These are phyloP conservation scores for Pelobates fuscus DNA, from an alignment of 2,113 vertebrate genomes.

Conservation along the genomic window DNA sequence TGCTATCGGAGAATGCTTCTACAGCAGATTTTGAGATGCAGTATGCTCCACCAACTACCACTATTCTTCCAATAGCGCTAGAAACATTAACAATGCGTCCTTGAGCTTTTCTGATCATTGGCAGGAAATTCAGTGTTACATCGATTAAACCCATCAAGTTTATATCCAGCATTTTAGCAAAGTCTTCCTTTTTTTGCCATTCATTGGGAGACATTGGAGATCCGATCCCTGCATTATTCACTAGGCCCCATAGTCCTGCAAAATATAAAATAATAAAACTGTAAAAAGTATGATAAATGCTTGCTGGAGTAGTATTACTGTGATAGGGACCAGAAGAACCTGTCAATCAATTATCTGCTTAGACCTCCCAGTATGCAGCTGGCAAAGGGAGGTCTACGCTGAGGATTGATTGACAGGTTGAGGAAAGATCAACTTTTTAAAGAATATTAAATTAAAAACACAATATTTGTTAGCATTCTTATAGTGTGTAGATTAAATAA, in stretches of 20 bases:
- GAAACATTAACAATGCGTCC: slow-evolving; percentile 66
- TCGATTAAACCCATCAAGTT: slow-evolving; percentile 64
- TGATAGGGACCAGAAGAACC: no score
- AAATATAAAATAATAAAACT: neutral
- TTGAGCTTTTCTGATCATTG: slow-evolving; percentile 63
- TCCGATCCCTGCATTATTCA: slow-evolving; percentile 66
- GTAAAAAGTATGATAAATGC: no score
- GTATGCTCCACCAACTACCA: slow-evolving; percentile 59
- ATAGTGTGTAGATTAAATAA: no score
- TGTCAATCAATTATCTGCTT: no score
- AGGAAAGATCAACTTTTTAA: no score
- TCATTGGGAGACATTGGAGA: slow-evolving; percentile 57
- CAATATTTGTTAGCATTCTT: no score
- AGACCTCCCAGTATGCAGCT: no score
- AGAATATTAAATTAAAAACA: no score
- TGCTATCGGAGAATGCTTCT: slow-evolving; percentile 66
- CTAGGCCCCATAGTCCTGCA: slow-evolving; percentile 67
- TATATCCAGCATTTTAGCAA: slow-evolving; percentile 58
- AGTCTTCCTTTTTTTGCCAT: slow-evolving; percentile 65
- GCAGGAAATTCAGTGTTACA: slow-evolving; percentile 62
- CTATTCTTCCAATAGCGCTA: slow-evolving; percentile 62
- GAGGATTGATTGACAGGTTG: no score
- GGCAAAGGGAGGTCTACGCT: no score
- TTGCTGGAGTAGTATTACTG: no score
- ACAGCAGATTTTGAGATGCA: slow-evolving; percentile 66